Conservation (phyloP, 2,113 vertebrate species). For the Cyanoderma ruficeps region DNA sequence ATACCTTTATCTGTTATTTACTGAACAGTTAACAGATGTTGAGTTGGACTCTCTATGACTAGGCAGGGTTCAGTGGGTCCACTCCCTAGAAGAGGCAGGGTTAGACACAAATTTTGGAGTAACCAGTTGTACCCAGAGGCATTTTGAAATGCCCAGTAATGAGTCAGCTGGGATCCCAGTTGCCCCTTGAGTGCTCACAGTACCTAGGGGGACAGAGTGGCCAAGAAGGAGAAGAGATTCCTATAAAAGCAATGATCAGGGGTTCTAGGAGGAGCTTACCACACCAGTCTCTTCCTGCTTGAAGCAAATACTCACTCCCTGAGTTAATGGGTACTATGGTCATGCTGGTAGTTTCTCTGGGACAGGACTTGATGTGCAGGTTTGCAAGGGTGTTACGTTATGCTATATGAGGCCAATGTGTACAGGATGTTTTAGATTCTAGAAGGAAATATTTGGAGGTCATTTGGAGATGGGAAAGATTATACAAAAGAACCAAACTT, state of each 20-base stretch:
- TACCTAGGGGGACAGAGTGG: not conserved
- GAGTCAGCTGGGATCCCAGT: not conserved
- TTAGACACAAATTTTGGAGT: not conserved
- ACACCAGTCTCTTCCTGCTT: not conserved
- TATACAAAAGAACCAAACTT: not conserved
- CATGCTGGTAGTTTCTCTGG: not conserved
- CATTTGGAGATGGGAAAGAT: not conserved
- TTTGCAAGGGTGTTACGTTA: not conserved
- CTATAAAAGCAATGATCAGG: not conserved
- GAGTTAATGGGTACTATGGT: not conserved
- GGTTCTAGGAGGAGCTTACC: not conserved
- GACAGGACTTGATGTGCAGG: not conserved
- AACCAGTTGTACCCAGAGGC: not conserved
- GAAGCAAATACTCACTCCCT: not conserved
- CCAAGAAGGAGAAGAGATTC: not conserved
- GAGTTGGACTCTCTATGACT: not conserved
- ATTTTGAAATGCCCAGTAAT: not conserved
- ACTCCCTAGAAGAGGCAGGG: not conserved
- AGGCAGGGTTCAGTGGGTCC: not conserved
- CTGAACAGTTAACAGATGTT: not conserved
- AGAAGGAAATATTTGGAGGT: not conserved
- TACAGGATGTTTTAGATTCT: not conserved
- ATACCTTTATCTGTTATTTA: not conserved
- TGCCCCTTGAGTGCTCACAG: not conserved
- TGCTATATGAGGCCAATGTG: fast-evolving